Percentiles rank a stretch among this genome's conserved stretches.
Conservation (phyloP, 2,797 vertebrate genomes). For the Oryzias dopingdopingensis region DNA sequence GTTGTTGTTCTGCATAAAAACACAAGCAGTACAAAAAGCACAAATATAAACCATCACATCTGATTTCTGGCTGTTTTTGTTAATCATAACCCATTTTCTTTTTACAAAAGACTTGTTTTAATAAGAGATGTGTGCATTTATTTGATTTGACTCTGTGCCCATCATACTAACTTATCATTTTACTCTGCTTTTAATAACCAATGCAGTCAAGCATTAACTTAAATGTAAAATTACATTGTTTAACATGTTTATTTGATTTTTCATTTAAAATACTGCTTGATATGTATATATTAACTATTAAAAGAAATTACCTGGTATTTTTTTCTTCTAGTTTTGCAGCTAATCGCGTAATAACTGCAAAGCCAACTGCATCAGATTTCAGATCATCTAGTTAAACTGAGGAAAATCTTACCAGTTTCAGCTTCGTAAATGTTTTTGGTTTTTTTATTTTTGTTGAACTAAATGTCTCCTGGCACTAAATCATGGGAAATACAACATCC, state of each 20-base stretch:
- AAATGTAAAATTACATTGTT: neutral
- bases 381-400: neutral
- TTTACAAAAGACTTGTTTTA: slow-evolving; percentile 58
- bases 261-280: neutral
- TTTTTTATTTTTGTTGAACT: too few relatives aligned
- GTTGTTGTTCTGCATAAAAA: slow-evolving; percentile 41
- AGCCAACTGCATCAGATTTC: neutral
- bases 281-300: too few relatives aligned
- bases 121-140: slow-evolving; percentile 58
- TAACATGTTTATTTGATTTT: neutral
- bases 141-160: slow-evolving; percentile 45
- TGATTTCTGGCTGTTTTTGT: slow-evolving; percentile 31
- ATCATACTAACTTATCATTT: slow-evolving; percentile 6
- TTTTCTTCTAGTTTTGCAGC: neutral
- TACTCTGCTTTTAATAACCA: slow-evolving; percentile 1
- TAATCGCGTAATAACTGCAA: neutral
- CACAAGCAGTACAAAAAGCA: slow-evolving; percentile 59
- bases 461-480: too few relatives aligned
- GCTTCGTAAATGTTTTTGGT: too few relatives aligned
- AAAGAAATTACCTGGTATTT: too few relatives aligned
- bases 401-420: too few relatives aligned
- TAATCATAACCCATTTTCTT: slow-evolving; percentile 17
- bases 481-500: too few relatives aligned
- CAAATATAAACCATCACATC: slow-evolving; percentile 45
- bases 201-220: neutral